A percentile compares a stretch with the other conserved stretches of the same genome.
Conservation (phyloP, 2,113 vertebrate species). For the Mola mola region DNA sequence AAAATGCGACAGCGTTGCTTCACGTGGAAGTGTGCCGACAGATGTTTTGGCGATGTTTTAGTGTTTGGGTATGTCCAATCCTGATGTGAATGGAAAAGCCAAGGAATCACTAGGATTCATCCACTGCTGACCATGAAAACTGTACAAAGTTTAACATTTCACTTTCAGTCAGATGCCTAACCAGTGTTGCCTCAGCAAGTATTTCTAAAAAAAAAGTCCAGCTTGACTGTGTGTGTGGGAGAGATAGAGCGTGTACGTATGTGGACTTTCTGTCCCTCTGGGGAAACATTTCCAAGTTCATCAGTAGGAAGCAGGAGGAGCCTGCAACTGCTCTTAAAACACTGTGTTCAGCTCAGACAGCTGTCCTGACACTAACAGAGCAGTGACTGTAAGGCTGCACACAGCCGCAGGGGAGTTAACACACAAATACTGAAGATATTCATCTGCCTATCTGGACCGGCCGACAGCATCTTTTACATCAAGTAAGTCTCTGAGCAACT, state of each 20-base stretch:
- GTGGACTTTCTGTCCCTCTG: constrained; percentile 1
- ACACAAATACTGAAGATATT: neutral
- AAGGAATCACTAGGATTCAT: no score
- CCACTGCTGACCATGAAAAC: no score
- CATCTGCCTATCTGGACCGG: neutral
- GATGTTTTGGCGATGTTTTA: no score
- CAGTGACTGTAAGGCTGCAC: constrained; percentile 2
- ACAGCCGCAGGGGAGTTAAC: neutral
- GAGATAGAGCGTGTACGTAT: neutral
- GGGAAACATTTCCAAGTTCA: neutral
- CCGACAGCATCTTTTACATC: neutral
- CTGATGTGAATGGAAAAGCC: no score
- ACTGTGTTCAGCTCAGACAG: neutral
- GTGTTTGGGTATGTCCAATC: no score
- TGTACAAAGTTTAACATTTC: no score
- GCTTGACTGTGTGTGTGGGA: neutral
- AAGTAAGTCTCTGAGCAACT: neutral
- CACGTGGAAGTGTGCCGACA: no score
- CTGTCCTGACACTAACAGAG: neutral
- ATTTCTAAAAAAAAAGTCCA: no score
- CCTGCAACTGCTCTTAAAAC: neutral
- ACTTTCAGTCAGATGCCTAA: no score
- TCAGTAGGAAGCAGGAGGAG: constrained; percentile 29
- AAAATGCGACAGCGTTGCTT: no score
- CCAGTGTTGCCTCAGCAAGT: no score